Conservation (phyloP, 2,888 invertebrate genomes). For the Physocephala rufipes region DNA sequence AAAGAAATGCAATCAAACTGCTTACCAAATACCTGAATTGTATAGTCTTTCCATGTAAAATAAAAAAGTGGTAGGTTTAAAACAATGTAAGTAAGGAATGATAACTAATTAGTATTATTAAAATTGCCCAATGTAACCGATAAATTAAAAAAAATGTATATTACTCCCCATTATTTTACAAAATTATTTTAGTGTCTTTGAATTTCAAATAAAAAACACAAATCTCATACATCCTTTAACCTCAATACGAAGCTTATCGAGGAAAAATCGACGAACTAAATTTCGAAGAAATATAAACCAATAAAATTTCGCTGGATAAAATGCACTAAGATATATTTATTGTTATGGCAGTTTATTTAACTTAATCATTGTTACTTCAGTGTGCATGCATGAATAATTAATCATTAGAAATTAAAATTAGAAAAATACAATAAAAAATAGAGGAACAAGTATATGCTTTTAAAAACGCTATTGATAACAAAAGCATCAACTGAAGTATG, state of each 20-base stretch:
- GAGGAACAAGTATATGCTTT: too few relatives aligned
- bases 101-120: neutral
- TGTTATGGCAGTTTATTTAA: constrained; percentile 31
- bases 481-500: neutral
- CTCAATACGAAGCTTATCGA: constrained; percentile 10
- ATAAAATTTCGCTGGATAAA: constrained; percentile 33
- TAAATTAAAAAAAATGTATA: constrained; percentile 33
- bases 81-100: neutral
- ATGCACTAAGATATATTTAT: constrained; percentile 37
- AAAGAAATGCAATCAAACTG: constrained; percentile 52
- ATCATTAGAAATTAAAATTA: constrained; percentile 3
- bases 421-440: neutral
- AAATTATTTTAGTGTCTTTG: constrained; percentile 33
- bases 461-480: constrained; percentile 18
- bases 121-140: constrained; percentile 27
- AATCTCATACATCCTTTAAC: neutral
- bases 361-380: constrained; percentile 25
- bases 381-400: constrained; percentile 28
- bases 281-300: constrained; percentile 7
- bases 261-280: neutral
- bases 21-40: constrained; percentile 63
- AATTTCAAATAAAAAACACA: constrained; percentile 17
- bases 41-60: constrained; percentile 58
- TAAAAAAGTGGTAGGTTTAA: constrained; percentile 34
- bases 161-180: constrained; percentile 7